Base-by-base conservation (phyloP, 2,113 vertebrate species). In the Garra rufa region DNA sequence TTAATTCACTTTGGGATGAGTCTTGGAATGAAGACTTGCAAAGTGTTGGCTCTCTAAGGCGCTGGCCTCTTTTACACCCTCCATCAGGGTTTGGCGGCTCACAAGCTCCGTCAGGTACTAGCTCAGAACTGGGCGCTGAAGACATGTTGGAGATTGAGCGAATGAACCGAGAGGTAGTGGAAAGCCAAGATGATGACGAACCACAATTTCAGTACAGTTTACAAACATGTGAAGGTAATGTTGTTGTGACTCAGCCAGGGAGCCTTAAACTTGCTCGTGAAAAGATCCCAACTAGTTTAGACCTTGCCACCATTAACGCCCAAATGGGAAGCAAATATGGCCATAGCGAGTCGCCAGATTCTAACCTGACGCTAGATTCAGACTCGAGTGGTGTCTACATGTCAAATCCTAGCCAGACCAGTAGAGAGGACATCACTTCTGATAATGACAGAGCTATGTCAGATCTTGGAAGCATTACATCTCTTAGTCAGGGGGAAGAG, bases 51-150 rank as follows among this genome's bases (percentile, higher is more conserved):
- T 94, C 94, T 4, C 86, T 95, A 46, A 92, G 92, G 28, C 90
- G 89, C 5, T 95, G 94, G 94, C 94, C 94, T 43, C 91, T 95
- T 28, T 92, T 95, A 43, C 88, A 91, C 48, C 94, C 94, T 3
- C 94, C 94, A 0, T 50, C 93, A 0, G 94, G 94, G 55, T 95
- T 95, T 7, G 94, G 94, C n/a, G 94, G 94, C 15, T 94, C 94
- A 1, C 92, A 94, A 14, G 94, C 94, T 0, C 93, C 94, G 0
- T 95, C 94, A 14, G 92, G 92, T 0, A 92, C 94, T 7, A 93
- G 94, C 38, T 95, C 94, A 0, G 94, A 94, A 88, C 91, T 94
- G 52, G 94, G 87, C 11, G 84, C 85, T 13, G 88, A 89, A n/a
- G 89, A 94, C 83, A 86, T 94, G 44, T 90, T 92, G 2, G 94